Base-by-base conservation (phyloP, 2,888 invertebrate genomes). In the Dolomedes plantarius region DNA sequence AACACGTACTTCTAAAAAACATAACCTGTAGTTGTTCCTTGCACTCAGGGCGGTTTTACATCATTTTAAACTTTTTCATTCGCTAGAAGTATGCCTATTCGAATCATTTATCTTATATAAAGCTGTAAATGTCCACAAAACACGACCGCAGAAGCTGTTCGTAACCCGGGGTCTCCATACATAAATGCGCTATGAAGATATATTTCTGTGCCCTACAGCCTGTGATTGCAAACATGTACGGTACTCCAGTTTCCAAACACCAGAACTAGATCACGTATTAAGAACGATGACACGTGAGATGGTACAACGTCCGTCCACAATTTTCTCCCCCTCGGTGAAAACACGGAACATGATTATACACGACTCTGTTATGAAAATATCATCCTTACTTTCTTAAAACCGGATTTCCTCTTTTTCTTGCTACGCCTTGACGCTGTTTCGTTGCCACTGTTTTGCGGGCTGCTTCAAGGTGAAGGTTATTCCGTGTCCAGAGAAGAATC, bases 401-500 rank as follows among this genome's bases (percentile, higher is more conserved):
- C 23, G 23, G 56, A 19, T 56, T 23, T 23, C 6, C 5, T 56
- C 23, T 56, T 56, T n/a, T 23, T 56, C 23, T 46, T 46, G 46
- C 2, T 11, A 2, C 46, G 16, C 9, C 9, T 16, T 16, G 16
- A 6, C 41, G 23, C 56, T 36, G 9, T 9, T 36, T 16, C 23
- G 23, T 46, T 23, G 23, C 23, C 23, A 16, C 9, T 56, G 56
- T 56, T 23, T 23, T 46, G 46, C n/a, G 46, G 46, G 23, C 56
- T 11, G 56, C 56, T 56, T 23, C 56, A 56, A 56, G 56, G 56
- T 56, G 19, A 56, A 56, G 56, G 56, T 56, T 56, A 23, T 36
- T 5, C 16, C 56, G 16, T 6, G 19, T 56, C 56, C 56, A 56
- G 19, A 56, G 19, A 3, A 3, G 2, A 23, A 1, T 23, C 1